Conservation (phyloP, 2,888 invertebrate genomes). For the Xestia rhomboidea region DNA sequence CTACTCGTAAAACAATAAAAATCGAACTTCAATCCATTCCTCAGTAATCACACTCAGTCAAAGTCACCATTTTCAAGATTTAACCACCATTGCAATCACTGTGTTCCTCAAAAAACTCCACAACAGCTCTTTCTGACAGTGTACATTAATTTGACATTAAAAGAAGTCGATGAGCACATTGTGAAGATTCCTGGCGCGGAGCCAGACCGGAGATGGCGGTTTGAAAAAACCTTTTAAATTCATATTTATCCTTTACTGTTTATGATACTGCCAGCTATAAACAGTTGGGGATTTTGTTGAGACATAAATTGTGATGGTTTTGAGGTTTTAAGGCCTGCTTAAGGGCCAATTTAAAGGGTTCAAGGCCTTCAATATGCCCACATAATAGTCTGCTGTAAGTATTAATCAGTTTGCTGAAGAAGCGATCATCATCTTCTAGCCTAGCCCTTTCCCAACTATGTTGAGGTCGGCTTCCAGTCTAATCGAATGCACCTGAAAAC, state of each 20-base stretch:
- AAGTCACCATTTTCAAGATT: not conserved
- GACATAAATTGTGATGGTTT: slow-evolving; percentile 28
- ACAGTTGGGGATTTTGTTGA: slow-evolving; percentile 12
- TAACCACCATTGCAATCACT: slow-evolving; percentile 9
- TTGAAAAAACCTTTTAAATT: slow-evolving; percentile 62
- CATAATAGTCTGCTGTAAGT: not conserved
- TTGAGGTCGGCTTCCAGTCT: no score
- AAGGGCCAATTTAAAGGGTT: not conserved
- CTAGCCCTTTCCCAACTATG: no score
- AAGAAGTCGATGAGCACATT: slow-evolving; percentile 50
- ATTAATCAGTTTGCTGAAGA: no score
- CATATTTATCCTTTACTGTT: slow-evolving; percentile 59
- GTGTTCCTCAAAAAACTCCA: not conserved
- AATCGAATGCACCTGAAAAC: no score
- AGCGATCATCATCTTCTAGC: no score
- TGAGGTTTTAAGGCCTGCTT: not conserved
- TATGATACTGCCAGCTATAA: slow-evolving; percentile 39
- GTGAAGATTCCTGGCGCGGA: slow-evolving; percentile 44
- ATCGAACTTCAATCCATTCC: not conserved
- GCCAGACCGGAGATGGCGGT: slow-evolving; percentile 58
- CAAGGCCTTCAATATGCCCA: not conserved
- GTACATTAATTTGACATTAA: slow-evolving; percentile 57
- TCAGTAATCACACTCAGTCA: not conserved
- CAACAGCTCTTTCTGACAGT: slow-evolving; percentile 26
- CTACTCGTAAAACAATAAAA: not conserved